phyloP scores from a whole-genome alignment of 2,113 vertebrate genomes.

The Chloroceryle aenea region DNA sequence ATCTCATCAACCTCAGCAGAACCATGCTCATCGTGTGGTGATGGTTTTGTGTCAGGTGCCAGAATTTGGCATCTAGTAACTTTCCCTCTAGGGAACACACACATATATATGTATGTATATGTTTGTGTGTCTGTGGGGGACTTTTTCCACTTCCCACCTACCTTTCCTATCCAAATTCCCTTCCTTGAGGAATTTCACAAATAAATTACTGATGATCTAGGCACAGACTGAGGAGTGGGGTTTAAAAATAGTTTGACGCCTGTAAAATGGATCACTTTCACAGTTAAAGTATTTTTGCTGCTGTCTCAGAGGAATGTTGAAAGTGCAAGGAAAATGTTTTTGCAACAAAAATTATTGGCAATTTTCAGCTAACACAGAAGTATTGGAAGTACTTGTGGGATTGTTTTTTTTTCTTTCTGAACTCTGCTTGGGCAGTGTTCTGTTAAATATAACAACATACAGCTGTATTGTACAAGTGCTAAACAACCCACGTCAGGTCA shows the following conservation, averaged over 20 bases:
- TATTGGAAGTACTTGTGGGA: not conserved
- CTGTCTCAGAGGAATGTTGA: constrained; percentile 24
- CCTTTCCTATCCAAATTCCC: constrained; percentile 10
- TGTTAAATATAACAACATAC: not conserved
- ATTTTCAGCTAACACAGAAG: constrained; percentile 33
- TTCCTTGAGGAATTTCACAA: constrained; percentile 12
- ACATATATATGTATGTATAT: not conserved
- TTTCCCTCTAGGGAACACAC: not conserved
- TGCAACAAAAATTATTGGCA: constrained; percentile 55
- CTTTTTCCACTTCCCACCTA: constrained; percentile 10
- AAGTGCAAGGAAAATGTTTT: constrained; percentile 56
- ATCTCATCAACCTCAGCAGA: not conserved
- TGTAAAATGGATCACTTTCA: constrained; percentile 59
- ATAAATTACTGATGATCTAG: constrained; percentile 37
- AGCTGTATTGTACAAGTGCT: not conserved
- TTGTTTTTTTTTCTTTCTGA: not conserved
- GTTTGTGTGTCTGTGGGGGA: not conserved
- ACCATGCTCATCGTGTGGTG: not conserved
- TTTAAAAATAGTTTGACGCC: constrained; percentile 54
- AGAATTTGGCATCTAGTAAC: not conserved
- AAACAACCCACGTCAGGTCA: not conserved
- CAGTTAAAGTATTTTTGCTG: constrained; percentile 44
- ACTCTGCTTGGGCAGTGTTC: not conserved
- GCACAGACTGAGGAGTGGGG: constrained; percentile 24
- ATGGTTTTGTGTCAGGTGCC: not conserved